Base-by-base conservation (phyloP, 1,140 invertebrate genomes). In the Hydropsyche tenuis region DNA sequence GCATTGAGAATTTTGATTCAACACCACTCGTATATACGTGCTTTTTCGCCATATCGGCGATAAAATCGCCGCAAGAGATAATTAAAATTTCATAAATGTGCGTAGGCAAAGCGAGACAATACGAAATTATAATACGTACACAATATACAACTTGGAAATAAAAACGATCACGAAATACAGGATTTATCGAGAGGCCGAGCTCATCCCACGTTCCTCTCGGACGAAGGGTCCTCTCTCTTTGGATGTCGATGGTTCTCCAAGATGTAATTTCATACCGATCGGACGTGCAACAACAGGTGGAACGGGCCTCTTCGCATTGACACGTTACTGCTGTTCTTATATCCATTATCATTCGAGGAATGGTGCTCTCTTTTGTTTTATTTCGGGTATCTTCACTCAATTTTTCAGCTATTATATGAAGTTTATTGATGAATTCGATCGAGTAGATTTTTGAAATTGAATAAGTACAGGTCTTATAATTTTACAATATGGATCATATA, bases 201-300 rank as follows among this genome's bases (percentile, higher is more conserved):
- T 5, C 72, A n/a, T n/a, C 30, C 64, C 63, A 42, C 16, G 63
- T 23, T 0, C 16, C 30, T 48, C 56, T 7, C 5, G 23, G 22
- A 48, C 11, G 23, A 23, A 25, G 56, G 56, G 56, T 60, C 56
- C n/a, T 60, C 56, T 9, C 30, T 60, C 56, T 23, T 37, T 60
- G 18, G 23, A 60, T 9, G 7, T 60, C 14, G 22, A 60, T 11
- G 69, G 18, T 27, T 27, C 16, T 27, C 14, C n/a, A 42, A 27
- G 56, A 73, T 73, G 71, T 65, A 73, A 73, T 73, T 73, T 73
- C 71, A 73, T 73, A 73, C 71, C 53, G 5, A 20, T 62, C 20
- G 37, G n/a, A 46, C 43, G 30, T 46, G 2, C 20, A 68, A 18
- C 56, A 65, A 65, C 71, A 73, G 71, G 71, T 73, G 71, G 56